A percentile compares a stretch with the other conserved stretches of the same genome.
phyloP scores from a whole-genome alignment of 2,113 vertebrate genomes.

The Crotalus tigris region DNA sequence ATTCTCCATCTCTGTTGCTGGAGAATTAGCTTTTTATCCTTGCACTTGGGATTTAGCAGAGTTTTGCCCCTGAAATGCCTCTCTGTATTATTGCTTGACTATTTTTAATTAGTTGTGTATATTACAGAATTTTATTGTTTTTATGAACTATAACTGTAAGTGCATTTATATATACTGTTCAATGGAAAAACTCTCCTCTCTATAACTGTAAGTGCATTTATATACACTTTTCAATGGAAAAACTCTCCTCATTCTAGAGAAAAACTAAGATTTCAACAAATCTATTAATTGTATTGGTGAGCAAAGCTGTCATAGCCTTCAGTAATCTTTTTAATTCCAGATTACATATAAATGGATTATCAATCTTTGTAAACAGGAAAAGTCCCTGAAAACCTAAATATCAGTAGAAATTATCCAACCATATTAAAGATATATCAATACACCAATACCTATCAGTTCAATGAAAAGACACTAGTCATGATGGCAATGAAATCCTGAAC shows the following conservation, averaged over 20 bases:
- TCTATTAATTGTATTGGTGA: neutral
- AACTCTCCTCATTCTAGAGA: neutral
- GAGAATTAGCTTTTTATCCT: neutral
- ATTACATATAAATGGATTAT: neutral
- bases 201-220: neutral
- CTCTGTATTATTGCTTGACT: neutral
- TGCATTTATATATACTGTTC: neutral
- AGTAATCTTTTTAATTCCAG: neutral
- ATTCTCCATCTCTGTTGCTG: no score
- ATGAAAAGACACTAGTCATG: neutral
- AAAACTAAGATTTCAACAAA: neutral
- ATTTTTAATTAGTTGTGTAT: neutral
- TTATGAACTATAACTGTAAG: neutral
- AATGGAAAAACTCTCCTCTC: neutral
- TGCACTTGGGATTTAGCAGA: neutral
- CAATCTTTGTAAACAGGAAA: neutral
- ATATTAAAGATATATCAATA: neutral
- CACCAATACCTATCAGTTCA: neutral
- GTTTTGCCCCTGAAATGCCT: neutral
- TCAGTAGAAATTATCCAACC: neutral
- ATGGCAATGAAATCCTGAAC: neutral
- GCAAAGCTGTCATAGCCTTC: neutral
- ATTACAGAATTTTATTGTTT: neutral
- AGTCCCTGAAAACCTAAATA: neutral
- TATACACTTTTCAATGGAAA: neutral